Percentiles rank a stretch among this genome's conserved stretches.
phyloP scores from a whole-genome alignment of 2,888 invertebrate genomes.

The Drymonia ruficornis region DNA sequence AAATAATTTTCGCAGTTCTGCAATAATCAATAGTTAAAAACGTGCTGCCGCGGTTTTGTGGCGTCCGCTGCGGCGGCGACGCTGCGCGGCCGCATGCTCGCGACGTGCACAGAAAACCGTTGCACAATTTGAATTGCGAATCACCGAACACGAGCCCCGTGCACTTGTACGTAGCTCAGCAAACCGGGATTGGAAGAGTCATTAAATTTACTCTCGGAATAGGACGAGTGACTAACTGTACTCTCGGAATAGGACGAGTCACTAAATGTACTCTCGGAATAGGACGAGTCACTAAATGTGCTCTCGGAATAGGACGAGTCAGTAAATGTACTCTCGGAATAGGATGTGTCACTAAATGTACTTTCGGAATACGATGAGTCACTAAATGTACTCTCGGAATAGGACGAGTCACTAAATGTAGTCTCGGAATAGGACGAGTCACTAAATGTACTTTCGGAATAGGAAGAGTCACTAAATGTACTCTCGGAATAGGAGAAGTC shows the following conservation, averaged over 20 bases:
- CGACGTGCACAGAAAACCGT: constrained; percentile 31
- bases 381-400: not conserved
- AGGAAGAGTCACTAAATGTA: not conserved
- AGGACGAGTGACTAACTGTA: not conserved
- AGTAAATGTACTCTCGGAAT: not conserved
- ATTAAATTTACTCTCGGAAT: not conserved
- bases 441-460: not conserved
- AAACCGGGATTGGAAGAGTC: not conserved
- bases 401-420: not conserved
- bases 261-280: not conserved
- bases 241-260: not conserved
- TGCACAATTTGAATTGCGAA: constrained; percentile 20
- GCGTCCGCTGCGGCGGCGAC: constrained; percentile 73
- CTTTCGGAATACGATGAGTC: too few relatives aligned
- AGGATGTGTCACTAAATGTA: not conserved
- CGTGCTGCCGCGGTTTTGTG: constrained; percentile 76
- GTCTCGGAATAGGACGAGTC: not conserved
- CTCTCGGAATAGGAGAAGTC: not conserved
- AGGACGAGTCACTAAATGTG: not conserved
- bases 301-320: not conserved
- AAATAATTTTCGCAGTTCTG: constrained; percentile 73
- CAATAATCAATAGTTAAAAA: constrained; percentile 76
- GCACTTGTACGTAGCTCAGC: not conserved
- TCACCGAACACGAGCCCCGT: constrained; percentile 10
- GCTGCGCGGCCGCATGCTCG: constrained; percentile 44